phyloP scores from a whole-genome alignment of 2,797 vertebrate genomes.

The Sebastes diaconus region DNA sequence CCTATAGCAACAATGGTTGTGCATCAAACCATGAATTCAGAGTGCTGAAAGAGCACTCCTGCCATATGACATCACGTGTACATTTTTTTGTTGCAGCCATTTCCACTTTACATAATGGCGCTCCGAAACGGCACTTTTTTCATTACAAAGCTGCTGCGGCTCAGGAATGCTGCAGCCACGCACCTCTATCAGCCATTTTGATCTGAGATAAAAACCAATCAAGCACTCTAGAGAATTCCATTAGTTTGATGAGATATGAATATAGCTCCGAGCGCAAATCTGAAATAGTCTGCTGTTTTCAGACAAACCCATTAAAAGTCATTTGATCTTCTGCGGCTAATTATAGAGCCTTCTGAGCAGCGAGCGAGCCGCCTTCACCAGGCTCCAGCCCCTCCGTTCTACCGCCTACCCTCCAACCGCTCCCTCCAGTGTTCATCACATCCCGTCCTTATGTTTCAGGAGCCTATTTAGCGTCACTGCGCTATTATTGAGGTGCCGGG shows the following conservation, averaged over 20 bases:
- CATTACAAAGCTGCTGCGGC: slow-evolving; percentile 14
- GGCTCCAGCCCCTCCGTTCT: slow-evolving; percentile 46
- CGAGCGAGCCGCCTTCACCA: slow-evolving; percentile 15
- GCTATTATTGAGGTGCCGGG: slow-evolving; percentile 36
- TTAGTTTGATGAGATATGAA: slow-evolving; percentile 78
- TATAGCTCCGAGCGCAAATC: slow-evolving; percentile 65
- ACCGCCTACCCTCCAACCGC: slow-evolving; percentile 38
- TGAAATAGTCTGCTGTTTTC: slow-evolving; percentile 76
- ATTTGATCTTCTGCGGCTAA: slow-evolving; percentile 77
- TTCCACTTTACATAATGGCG: slow-evolving; percentile 11
- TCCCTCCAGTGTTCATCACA: slow-evolving; percentile 44
- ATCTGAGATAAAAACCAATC: slow-evolving; percentile 75
- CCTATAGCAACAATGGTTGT: background rate
- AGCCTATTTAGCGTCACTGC: slow-evolving; percentile 35
- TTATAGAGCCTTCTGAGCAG: slow-evolving; percentile 69
- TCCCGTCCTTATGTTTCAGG: slow-evolving; percentile 51
- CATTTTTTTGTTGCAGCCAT: background rate
- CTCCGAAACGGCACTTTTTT: slow-evolving; percentile 28
- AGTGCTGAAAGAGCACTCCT: background rate
- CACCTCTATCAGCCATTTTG: slow-evolving; percentile 64
- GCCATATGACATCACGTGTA: background rate
- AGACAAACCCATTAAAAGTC: slow-evolving; percentile 78
- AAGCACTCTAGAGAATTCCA: slow-evolving; percentile 67
- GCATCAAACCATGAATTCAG: background rate
- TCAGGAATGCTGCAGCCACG: slow-evolving; percentile 39